These are phyloP conservation scores for Esperia sulphurella DNA, from an alignment of 2,888 invertebrate species.

Conservation along the genomic window DNA sequence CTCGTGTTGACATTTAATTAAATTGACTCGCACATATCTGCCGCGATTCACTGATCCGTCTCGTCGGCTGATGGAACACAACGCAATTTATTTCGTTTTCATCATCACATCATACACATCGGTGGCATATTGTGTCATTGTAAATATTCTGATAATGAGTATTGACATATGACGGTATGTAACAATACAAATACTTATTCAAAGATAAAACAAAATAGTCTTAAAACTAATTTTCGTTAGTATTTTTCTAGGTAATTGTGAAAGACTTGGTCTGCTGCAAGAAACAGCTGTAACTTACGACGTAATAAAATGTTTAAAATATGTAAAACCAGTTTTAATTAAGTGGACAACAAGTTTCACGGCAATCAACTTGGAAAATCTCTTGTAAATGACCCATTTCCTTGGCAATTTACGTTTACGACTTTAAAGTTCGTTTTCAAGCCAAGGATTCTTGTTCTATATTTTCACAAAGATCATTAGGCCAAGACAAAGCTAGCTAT, in stretches of 20 bases:
- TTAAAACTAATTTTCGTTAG: no score
- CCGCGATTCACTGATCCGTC: slow-evolving; percentile 46
- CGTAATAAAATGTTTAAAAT: no score
- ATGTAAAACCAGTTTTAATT: neutral
- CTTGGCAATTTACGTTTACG: neutral
- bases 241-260: no score
- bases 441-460: neutral
- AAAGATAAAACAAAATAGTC: no score
- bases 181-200: no score
- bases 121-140: neutral
- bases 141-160: neutral
- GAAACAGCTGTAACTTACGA: no score
- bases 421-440: neutral
- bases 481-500: slow-evolving; percentile 1
- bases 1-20: slow-evolving; percentile 66
- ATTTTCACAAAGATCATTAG: slow-evolving; percentile 5
- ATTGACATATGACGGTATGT: neutral
- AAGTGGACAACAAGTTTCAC: neutral
- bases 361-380: neutral
- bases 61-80: slow-evolving; percentile 24
- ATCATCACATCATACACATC: neutral
- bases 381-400: neutral
- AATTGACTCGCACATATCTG: slow-evolving; percentile 46
- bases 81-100: slow-evolving; percentile 21
- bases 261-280: no score